Evolutionary conservation across 2,888 invertebrate species (phyloP).

Genomic region (Cordylochernes scorpioides): DNA sequence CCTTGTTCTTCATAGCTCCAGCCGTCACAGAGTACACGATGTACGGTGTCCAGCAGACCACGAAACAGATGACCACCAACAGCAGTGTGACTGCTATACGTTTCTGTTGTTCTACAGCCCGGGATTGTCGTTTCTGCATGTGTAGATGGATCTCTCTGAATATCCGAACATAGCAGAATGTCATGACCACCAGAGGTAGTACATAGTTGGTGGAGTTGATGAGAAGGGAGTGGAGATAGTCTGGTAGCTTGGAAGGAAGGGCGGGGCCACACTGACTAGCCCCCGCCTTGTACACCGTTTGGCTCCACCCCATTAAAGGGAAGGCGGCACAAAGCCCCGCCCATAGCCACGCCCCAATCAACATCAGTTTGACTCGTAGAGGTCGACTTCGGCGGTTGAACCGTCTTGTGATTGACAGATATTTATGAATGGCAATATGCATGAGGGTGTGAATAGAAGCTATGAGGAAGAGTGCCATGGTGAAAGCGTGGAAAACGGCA

Average conservation of each 20-base stretch:
- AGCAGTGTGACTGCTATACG: slow-evolving; percentile 22
- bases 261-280: slow-evolving; percentile 24
- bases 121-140: too few relatives aligned
- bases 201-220: slow-evolving; percentile 19
- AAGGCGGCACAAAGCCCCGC: slow-evolving; percentile 19
- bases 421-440: slow-evolving; percentile 24
- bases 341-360: slow-evolving; percentile 22
- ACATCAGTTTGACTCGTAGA: slow-evolving; percentile 20
- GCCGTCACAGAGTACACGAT: slow-evolving; percentile 18
- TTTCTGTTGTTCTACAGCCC: slow-evolving; percentile 22
- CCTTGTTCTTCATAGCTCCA: slow-evolving; percentile 18
- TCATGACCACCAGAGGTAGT: slow-evolving; percentile 20
- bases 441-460: slow-evolving; percentile 25
- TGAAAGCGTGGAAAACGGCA: slow-evolving; percentile 23
- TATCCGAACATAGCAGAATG: slow-evolving; percentile 22
- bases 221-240: slow-evolving; percentile 19
- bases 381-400: slow-evolving; percentile 21
- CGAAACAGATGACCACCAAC: slow-evolving; percentile 22
- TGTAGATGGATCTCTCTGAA: slow-evolving; percentile 22
- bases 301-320: slow-evolving; percentile 19
- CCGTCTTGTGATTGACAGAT: slow-evolving; percentile 22
- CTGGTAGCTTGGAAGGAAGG: slow-evolving; percentile 17
- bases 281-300: slow-evolving; percentile 16
- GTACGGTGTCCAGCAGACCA: slow-evolving; percentile 23
- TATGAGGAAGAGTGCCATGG: slow-evolving; percentile 21